Evolutionary conservation across 2,113 vertebrate species (phyloP).

Genomic region (Ceyx melanurus): DNA sequence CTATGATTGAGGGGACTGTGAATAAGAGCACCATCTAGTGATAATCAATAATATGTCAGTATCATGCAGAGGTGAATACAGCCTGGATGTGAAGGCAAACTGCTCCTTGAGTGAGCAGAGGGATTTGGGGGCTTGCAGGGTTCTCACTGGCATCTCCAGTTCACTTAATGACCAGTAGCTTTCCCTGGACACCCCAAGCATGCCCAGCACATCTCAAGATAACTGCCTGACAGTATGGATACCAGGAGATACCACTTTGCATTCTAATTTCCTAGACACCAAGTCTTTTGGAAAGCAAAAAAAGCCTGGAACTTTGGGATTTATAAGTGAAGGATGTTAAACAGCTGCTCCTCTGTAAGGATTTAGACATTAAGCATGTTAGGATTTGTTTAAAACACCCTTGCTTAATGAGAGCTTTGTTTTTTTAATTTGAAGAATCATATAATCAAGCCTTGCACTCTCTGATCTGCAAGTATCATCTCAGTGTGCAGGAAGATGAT

Average conservation of each 20-base stretch:
- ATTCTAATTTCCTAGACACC: background rate
- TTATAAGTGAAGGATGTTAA: slow-evolving; percentile 10
- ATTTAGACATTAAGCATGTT: background rate
- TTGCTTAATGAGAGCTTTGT: background rate
- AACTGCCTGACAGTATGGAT: background rate
- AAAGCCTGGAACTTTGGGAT: background rate
- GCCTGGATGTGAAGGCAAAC: background rate
- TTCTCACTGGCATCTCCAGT: background rate
- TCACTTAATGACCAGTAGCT: background rate
- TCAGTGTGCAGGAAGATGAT: background rate
- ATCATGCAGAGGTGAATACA: background rate
- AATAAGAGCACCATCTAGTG: slow-evolving; percentile 54
- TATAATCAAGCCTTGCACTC: background rate
- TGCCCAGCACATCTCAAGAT: background rate
- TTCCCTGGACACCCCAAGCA: background rate
- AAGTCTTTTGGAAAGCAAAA: background rate
- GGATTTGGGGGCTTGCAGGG: background rate
- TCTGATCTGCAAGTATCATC: background rate
- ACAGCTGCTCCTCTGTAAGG: background rate
- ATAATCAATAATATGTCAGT: background rate
- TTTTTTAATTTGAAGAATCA: slow-evolving; percentile 2
- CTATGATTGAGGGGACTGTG: background rate
- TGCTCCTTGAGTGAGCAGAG: background rate
- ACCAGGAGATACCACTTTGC: background rate
- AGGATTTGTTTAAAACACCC: background rate